Evolutionary conservation across 2,888 invertebrate species (phyloP).

Genomic region (Abscondita cerata): DNA sequence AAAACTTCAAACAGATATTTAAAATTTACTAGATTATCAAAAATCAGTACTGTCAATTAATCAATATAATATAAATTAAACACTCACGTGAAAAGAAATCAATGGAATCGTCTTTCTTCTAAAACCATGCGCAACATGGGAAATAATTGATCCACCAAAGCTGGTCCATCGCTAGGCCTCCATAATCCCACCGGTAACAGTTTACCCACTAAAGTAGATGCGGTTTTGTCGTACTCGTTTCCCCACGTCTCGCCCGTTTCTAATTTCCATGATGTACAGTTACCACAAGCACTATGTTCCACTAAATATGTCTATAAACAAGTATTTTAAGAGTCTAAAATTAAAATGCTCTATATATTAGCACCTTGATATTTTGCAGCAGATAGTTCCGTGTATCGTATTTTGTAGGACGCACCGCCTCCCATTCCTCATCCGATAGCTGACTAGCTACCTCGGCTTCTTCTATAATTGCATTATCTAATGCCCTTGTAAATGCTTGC

Average conservation of each 20-base stretch:
- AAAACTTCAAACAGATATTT: too few species aligned
- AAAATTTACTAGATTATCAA: too few species aligned
- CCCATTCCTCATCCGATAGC: conserved; percentile 87
- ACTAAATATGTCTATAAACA: conserved; percentile 51
- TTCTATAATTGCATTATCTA: conserved; percentile 72
- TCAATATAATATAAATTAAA: too few species aligned
- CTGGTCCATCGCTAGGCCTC: conserved; percentile 74
- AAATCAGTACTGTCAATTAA: too few species aligned
- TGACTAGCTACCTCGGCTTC: conserved; percentile 76
- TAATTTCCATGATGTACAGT: conserved; percentile 65
- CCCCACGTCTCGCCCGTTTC: conserved; percentile 68
- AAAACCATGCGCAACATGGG: conserved; percentile 83
- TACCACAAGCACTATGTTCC: conserved; percentile 59
- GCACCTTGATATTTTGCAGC: conserved; percentile 73
- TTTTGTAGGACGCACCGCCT: conserved; percentile 76
- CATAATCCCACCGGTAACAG: conserved; percentile 72
- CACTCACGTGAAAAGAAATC: conserved; percentile 78
- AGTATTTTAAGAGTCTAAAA: too few species aligned
- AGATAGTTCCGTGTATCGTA: conserved; percentile 70
- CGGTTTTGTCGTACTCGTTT: conserved; percentile 48
- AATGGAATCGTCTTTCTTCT: conserved; percentile 75
- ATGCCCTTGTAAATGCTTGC: conserved; percentile 69
- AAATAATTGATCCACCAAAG: conserved; percentile 74
- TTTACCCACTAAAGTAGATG: conserved; percentile 42
- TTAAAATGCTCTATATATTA: too few species aligned